Percentiles rank a stretch among this genome's conserved stretches.
Evolutionary conservation across 2,888 invertebrate species (phyloP).

Genomic region (Scelioninae gen. 1): DNA sequence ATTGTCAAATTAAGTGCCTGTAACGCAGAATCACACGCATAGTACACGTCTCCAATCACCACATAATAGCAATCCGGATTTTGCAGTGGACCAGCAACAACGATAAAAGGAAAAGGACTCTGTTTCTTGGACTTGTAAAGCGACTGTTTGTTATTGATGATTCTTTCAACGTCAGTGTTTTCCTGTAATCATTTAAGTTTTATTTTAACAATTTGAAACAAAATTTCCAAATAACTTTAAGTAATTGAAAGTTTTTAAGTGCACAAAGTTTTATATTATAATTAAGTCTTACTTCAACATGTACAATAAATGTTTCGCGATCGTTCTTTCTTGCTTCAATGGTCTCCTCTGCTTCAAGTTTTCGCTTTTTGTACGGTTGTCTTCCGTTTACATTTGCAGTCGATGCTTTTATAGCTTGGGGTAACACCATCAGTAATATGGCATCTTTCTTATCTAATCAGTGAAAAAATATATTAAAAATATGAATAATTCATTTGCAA

Average conservation of each 20-base stretch:
- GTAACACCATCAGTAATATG: too few species aligned
- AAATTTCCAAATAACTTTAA: background rate
- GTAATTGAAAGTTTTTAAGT: background rate
- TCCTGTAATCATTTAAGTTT: background rate
- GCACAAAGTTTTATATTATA: background rate
- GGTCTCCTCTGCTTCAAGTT: slow-evolving; percentile 3
- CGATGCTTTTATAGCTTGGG: background rate
- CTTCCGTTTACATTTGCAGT: background rate
- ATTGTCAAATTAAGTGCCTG: slow-evolving; percentile 15
- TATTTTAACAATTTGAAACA: background rate
- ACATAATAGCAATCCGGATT: background rate
- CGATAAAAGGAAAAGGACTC: background rate
- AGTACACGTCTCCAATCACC: background rate
- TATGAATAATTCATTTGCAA: too few species aligned
- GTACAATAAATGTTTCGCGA: slow-evolving; percentile 27
- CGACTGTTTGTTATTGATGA: background rate
- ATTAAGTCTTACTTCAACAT: slow-evolving; percentile 1
- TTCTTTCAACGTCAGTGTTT: background rate
- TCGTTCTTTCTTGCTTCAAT: slow-evolving; percentile 14
- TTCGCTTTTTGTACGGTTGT: slow-evolving; percentile 1
- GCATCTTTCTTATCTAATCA: too few species aligned
- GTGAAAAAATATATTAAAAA: too few species aligned
- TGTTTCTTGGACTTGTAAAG: background rate
- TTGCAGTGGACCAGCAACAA: slow-evolving; percentile 20
- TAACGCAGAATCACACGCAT: slow-evolving; percentile 1